Conservation (phyloP, 2,113 vertebrate species). For the Tragulus kanchil region DNA sequence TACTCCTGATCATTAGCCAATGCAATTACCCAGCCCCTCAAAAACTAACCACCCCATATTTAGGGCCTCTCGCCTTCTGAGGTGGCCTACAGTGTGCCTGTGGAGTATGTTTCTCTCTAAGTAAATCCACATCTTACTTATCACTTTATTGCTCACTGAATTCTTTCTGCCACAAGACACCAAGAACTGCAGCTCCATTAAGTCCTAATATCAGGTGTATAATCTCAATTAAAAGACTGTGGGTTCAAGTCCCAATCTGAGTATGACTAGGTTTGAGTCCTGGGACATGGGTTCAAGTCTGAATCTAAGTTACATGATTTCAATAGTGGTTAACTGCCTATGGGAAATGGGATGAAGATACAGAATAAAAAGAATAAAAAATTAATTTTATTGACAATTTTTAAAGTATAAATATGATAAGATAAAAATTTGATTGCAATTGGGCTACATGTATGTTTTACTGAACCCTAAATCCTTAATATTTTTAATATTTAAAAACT, state of each 20-base stretch:
- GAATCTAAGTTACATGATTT: background rate
- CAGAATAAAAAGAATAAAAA: background rate
- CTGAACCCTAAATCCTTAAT: background rate
- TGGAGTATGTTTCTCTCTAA: background rate
- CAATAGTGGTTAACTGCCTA: background rate
- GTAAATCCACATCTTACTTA: background rate
- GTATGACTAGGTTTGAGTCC: background rate
- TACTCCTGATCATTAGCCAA: background rate
- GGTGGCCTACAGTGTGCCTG: background rate
- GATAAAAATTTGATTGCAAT: slow-evolving; percentile 19
- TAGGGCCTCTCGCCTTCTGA: background rate
- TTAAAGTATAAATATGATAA: background rate
- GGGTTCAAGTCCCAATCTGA: background rate
- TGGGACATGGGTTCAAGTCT: background rate
- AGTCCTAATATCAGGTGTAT: background rate
- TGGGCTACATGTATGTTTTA: background rate
- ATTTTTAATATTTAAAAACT: background rate
- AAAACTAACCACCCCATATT: background rate
- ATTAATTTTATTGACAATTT: background rate
- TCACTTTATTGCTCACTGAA: background rate
- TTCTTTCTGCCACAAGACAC: background rate
- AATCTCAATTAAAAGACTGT: background rate
- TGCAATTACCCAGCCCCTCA: background rate
- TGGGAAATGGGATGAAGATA: background rate
- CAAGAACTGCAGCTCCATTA: background rate